A percentile compares a stretch with the other conserved stretches of the same genome.
Evolutionary conservation across 2,888 invertebrate species (phyloP).

Genomic region (Andrena hattorfiana): DNA sequence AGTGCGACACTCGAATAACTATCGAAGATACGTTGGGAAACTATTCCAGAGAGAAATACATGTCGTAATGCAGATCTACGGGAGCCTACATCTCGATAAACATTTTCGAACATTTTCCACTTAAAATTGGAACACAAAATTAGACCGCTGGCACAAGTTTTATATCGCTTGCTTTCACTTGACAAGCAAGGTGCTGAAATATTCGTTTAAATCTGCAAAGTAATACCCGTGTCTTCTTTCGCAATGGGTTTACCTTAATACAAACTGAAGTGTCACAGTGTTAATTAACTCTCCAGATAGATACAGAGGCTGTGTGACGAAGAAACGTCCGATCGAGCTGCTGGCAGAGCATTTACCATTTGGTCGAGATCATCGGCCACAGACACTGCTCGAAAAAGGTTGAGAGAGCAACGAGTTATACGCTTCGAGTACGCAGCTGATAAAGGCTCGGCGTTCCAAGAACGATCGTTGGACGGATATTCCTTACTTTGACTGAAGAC

Average conservation of each 20-base stretch:
- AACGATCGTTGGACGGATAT: constrained; percentile 36
- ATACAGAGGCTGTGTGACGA: neutral
- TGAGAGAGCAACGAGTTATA: constrained; percentile 24
- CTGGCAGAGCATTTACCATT: neutral
- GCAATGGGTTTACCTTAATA: neutral
- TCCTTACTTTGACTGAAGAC: constrained; percentile 27
- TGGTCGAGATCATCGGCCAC: constrained; percentile 17
- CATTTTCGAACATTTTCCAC: too few relatives aligned
- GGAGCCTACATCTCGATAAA: too few relatives aligned
- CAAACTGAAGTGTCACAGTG: neutral
- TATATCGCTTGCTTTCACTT: too few relatives aligned
- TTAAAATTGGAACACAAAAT: too few relatives aligned
- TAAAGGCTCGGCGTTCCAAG: constrained; percentile 34
- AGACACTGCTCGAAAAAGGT: constrained; percentile 5
- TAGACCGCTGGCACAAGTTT: too few relatives aligned
- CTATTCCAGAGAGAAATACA: too few relatives aligned
- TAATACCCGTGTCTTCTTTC: neutral
- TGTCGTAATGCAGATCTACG: too few relatives aligned
- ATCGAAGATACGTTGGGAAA: too few relatives aligned
- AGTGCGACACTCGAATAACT: too few relatives aligned
- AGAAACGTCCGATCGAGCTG: constrained; percentile 19
- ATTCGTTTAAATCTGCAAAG: too few relatives aligned
- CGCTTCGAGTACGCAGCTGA: constrained; percentile 26
- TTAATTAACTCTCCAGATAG: neutral
- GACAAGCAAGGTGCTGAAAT: too few relatives aligned